Conservation (phyloP, 2,113 vertebrate genomes). For the Ceyx margarethae region DNA sequence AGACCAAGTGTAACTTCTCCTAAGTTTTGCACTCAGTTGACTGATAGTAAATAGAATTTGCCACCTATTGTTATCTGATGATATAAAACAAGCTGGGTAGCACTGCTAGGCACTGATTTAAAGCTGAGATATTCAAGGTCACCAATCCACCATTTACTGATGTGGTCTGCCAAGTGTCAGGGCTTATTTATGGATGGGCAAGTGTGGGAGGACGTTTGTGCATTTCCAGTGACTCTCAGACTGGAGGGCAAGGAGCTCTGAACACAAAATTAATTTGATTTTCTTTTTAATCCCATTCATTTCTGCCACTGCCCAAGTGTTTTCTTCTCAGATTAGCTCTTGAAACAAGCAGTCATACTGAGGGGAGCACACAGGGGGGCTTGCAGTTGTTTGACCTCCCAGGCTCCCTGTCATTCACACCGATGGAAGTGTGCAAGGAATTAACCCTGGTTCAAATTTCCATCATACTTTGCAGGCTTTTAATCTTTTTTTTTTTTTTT, state of each 20-base stretch:
- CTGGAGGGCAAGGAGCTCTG: background rate
- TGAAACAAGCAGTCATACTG: background rate
- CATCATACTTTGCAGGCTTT: background rate
- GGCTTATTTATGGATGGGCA: conserved; percentile 48
- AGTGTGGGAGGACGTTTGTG: conserved; percentile 20
- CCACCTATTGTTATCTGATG: conserved; percentile 40
- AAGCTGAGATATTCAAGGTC: conserved; percentile 42
- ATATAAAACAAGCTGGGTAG: background rate
- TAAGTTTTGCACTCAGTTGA: background rate
- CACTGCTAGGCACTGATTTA: conserved; percentile 47
- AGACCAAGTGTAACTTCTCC: conserved; percentile 20
- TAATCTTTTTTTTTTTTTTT: background rate
- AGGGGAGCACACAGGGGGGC: background rate
- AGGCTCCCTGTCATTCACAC: background rate
- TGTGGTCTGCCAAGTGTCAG: background rate
- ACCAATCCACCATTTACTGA: conserved; percentile 25
- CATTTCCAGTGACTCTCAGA: background rate
- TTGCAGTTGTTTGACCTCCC: background rate
- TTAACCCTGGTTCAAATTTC: conserved; percentile 4
- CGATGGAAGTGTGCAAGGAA: background rate
- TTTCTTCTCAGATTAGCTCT: conserved; percentile 31
- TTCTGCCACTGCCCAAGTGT: background rate
- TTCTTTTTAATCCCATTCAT: conserved; percentile 17
- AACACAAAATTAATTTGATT: conserved; percentile 12
- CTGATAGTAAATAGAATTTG: conserved; percentile 33